phyloP scores from a whole-genome alignment of 2,113 vertebrate species.

The Pelvicachromis taeniatus region DNA sequence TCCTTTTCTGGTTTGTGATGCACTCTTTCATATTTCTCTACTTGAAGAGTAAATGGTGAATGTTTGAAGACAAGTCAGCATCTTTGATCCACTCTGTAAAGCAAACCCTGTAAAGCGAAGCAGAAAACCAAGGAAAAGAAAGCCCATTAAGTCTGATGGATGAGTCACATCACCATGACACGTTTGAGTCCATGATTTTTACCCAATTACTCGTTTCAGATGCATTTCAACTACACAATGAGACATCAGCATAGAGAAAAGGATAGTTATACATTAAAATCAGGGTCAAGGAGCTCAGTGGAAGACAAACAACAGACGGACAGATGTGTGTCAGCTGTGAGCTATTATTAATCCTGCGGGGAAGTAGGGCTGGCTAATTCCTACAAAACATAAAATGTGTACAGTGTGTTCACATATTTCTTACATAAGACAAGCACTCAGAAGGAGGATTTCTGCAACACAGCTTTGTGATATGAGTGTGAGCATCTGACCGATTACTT shows the following conservation, averaged over 20 bases:
- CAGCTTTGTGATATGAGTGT: background rate
- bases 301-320: background rate
- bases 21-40: background rate
- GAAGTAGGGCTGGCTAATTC: background rate
- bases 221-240: background rate
- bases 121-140: background rate
- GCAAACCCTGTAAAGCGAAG: background rate
- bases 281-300: background rate
- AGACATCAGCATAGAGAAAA: background rate
- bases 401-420: background rate
- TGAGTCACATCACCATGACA: background rate
- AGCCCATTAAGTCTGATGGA: background rate
- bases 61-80: background rate
- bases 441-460: slow-evolving; percentile 31
- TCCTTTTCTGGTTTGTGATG: background rate
- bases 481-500: background rate
- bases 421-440: background rate
- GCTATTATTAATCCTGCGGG: background rate
- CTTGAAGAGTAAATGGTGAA: background rate
- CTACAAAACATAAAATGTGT: background rate
- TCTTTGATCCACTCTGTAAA: background rate
- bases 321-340: slow-evolving; percentile 13
- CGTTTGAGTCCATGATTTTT: background rate
- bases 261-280: background rate
- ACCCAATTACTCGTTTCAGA: background rate